These are phyloP conservation scores for Tupiocoris notatus DNA, from an alignment of 2,888 invertebrate species.

Conservation along the genomic window DNA sequence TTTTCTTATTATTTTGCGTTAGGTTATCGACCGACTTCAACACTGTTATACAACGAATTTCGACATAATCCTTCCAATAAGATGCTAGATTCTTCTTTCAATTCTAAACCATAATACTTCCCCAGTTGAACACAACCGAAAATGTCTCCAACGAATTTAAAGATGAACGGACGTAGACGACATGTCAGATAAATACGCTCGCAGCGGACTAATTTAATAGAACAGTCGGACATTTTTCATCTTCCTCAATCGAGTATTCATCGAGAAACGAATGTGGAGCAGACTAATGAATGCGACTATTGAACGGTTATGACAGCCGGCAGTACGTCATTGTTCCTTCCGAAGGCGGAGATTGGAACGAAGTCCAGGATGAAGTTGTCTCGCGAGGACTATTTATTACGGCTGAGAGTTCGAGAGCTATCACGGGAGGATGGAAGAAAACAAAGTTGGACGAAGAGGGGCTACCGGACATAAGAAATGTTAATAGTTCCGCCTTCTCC, in stretches of 20 bases:
- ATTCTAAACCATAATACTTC: too few relatives aligned
- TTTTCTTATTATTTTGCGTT: too few relatives aligned
- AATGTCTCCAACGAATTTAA: too few relatives aligned
- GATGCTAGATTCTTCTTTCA: too few relatives aligned
- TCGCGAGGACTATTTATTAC: conserved; percentile 26
- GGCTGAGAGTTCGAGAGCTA: background rate
- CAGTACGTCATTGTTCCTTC: background rate
- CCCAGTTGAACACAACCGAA: too few relatives aligned
- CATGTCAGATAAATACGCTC: too few relatives aligned
- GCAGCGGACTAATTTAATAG: too few relatives aligned
- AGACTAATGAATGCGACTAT: background rate
- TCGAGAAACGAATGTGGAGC: background rate
- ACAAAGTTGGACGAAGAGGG: background rate
- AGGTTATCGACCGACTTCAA: too few relatives aligned
- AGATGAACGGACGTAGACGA: too few relatives aligned
- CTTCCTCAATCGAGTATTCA: background rate
- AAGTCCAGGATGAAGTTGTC: conserved; percentile 32
- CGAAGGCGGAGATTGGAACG: background rate
- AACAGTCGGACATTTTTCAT: background rate
- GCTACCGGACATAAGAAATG: conserved; percentile 41
- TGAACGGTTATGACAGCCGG: background rate
- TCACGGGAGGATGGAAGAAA: background rate
- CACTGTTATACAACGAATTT: too few relatives aligned
- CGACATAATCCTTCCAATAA: too few relatives aligned
- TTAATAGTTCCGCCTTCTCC: conserved; percentile 39